phyloP scores from a whole-genome alignment of 2,797 vertebrate species.

The Scyliorhinus canicula region DNA sequence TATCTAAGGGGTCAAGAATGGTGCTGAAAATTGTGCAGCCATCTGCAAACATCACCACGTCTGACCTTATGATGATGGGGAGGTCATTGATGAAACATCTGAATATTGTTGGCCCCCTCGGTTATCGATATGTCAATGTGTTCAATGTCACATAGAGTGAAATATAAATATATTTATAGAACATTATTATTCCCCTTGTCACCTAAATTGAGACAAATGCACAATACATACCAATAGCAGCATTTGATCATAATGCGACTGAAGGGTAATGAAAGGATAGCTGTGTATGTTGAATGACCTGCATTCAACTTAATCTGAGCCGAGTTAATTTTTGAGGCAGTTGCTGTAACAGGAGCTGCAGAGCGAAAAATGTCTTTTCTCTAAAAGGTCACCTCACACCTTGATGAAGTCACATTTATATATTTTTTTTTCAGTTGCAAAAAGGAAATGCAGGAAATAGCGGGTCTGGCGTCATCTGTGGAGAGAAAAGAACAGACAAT shows the following conservation, averaged over 20 bases:
- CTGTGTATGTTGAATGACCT: not conserved
- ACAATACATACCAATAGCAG: not conserved
- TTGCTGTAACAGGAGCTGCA: not conserved
- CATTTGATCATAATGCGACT: not conserved
- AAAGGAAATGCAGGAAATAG: not conserved
- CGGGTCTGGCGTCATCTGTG: not conserved
- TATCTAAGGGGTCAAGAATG: no score
- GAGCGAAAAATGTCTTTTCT: not conserved
- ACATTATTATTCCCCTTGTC: conserved; percentile 9
- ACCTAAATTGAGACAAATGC: conserved; percentile 1
- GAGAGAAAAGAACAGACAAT: not conserved
- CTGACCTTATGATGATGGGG: no score
- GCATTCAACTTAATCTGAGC: not conserved
- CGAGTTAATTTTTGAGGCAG: not conserved
- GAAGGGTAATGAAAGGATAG: conserved; percentile 11
- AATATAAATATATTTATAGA: conserved; percentile 21
- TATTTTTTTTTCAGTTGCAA: not conserved
- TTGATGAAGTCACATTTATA: not conserved
- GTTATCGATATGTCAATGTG: not conserved
- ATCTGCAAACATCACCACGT: no score
- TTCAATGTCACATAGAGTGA: not conserved
- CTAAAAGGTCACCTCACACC: not conserved
- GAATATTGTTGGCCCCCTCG: not conserved
- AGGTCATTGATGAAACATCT: no score
- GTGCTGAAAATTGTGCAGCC: no score